A percentile compares a stretch with the other conserved stretches of the same genome.
Conservation (phyloP, 2,797 vertebrate genomes). For the Danio albolineatus region DNA sequence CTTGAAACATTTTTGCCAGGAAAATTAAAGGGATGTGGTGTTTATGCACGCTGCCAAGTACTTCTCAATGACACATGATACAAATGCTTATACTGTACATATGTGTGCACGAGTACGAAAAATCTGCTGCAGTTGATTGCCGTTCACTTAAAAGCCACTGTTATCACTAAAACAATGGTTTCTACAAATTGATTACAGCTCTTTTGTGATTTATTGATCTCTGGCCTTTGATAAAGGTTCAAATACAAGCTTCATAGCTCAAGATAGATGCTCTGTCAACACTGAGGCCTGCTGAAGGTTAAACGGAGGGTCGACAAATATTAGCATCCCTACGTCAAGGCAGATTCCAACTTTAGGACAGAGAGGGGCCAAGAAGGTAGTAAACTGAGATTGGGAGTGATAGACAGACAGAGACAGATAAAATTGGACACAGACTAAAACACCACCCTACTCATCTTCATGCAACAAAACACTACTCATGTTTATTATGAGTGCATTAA, state of each 20-base stretch:
- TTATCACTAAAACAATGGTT: no score
- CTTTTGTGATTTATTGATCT: slow-evolving; percentile 14
- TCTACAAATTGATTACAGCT: neutral
- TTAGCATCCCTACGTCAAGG: slow-evolving; percentile 40
- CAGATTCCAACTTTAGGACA: slow-evolving; percentile 36
- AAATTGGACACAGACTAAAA: slow-evolving; percentile 35
- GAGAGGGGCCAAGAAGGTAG: slow-evolving; percentile 31
- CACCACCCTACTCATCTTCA: neutral
- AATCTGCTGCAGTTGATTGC: no score
- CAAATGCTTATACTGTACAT: no score
- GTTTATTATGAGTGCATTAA: neutral
- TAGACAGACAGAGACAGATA: slow-evolving; percentile 29
- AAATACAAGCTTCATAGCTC: neutral
- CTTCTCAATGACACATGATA: no score
- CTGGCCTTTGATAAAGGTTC: neutral
- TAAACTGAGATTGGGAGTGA: slow-evolving; percentile 31
- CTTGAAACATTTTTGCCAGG: no score
- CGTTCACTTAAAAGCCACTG: no score
- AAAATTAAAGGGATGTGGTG: no score
- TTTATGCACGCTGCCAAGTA: no score
- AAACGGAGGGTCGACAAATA: slow-evolving; percentile 42
- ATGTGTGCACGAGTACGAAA: no score
- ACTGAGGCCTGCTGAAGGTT: neutral
- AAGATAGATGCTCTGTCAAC: slow-evolving; percentile 26
- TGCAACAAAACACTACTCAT: neutral